Percentiles rank a stretch among this genome's conserved stretches.
phyloP scores from a whole-genome alignment of 2,888 invertebrate species.

The Cephonodes hylas region DNA sequence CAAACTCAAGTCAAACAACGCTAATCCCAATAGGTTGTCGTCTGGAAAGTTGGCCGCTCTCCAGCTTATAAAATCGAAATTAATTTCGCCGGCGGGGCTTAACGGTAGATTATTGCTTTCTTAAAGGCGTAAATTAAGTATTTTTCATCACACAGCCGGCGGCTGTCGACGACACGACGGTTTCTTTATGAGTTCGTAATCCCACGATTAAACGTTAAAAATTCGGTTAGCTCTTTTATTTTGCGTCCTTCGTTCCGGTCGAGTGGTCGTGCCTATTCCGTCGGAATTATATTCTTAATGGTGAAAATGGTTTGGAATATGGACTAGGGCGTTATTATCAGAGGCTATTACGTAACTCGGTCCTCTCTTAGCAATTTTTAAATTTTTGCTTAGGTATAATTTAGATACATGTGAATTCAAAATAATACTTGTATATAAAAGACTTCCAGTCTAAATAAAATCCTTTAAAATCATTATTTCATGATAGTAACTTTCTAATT shows the following conservation, averaged over 20 bases:
- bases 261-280: not conserved
- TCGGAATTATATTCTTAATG: not conserved
- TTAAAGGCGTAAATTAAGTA: slow-evolving; percentile 53
- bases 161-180: slow-evolving; percentile 55
- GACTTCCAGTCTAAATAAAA: too few relatives aligned
- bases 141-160: slow-evolving; percentile 45
- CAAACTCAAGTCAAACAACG: slow-evolving; percentile 14
- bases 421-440: too few relatives aligned
- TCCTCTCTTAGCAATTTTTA: too few relatives aligned
- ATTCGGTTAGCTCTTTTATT: slow-evolving; percentile 55
- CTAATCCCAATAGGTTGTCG: slow-evolving; percentile 18
- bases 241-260: slow-evolving; percentile 33
- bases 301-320: not conserved
- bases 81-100: slow-evolving; percentile 42
- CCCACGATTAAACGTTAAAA: slow-evolving; percentile 53
- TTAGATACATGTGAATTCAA: too few relatives aligned
- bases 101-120: slow-evolving; percentile 52
- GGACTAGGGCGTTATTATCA: not conserved
- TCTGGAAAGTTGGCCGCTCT: slow-evolving; percentile 37
- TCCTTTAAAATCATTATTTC: too few relatives aligned
- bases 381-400: too few relatives aligned
- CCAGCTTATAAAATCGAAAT: slow-evolving; percentile 47
- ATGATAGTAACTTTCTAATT: too few relatives aligned
- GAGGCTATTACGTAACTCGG: too few relatives aligned
- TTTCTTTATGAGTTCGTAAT: slow-evolving; percentile 62